These are phyloP conservation scores for Platycnemis pennipes DNA, from an alignment of 2,888 invertebrate genomes.

Conservation along the genomic window DNA sequence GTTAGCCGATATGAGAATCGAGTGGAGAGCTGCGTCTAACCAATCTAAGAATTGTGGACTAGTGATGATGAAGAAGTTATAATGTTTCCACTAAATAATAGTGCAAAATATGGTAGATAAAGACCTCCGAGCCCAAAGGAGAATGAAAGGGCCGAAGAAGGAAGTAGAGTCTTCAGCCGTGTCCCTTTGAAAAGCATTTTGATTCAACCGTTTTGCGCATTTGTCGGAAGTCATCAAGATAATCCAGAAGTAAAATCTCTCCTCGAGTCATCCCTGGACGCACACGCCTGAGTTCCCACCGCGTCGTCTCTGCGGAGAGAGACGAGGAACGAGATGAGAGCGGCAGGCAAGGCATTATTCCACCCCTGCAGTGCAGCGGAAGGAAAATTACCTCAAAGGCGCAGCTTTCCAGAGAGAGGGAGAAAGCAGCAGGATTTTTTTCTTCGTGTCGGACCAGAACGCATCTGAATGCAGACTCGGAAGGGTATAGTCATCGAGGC, in stretches of 20 bases:
- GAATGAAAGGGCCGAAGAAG: not conserved
- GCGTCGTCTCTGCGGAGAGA: not conserved
- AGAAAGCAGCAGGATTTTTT: not conserved
- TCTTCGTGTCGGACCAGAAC: not conserved
- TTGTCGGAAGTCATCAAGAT: not conserved
- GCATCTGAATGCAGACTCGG: not conserved
- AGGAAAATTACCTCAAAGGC: not conserved
- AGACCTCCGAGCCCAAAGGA: too few relatives aligned
- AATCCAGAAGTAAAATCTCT: not conserved
- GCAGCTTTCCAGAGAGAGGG: not conserved
- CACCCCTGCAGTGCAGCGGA: conserved; percentile 1
- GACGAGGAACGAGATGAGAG: not conserved
- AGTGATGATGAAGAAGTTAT: too few relatives aligned
- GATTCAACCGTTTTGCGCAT: not conserved
- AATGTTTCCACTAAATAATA: too few relatives aligned
- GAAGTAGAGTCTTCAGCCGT: not conserved
- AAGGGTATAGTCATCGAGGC: not conserved
- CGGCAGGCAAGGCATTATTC: not conserved
- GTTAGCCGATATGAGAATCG: too few relatives aligned
- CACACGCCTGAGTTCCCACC: not conserved
- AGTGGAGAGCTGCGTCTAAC: too few relatives aligned
- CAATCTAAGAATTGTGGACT: too few relatives aligned
- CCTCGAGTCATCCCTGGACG: not conserved
- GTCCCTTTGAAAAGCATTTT: not conserved
- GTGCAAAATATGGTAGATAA: too few relatives aligned